Evolutionary conservation across 2,113 vertebrate species (phyloP).

Genomic region (Gallinago media): DNA sequence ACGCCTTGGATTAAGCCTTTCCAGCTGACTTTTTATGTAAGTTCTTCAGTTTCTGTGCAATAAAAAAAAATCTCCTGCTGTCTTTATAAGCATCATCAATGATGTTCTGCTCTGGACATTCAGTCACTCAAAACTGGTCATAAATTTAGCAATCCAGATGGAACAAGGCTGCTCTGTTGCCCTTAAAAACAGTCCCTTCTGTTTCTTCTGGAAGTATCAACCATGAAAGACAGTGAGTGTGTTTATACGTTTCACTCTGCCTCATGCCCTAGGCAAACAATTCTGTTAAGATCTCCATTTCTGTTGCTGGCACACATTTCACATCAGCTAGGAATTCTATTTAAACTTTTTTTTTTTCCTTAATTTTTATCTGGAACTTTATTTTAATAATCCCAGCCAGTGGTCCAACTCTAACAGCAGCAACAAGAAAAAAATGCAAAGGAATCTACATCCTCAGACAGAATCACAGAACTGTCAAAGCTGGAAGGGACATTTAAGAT

Average conservation of each 20-base stretch:
- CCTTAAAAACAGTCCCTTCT: neutral
- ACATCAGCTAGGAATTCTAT: neutral
- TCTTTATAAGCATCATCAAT: neutral
- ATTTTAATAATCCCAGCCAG: neutral
- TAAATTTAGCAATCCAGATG: neutral
- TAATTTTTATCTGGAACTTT: neutral
- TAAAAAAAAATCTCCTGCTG: conserved; percentile 17
- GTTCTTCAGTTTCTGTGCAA: neutral
- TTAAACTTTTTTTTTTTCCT: neutral
- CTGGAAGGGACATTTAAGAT: too few relatives aligned
- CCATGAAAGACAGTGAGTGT: neutral
- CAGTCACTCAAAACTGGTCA: neutral
- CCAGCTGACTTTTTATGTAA: conserved; percentile 8
- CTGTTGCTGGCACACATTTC: neutral
- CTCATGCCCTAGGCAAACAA: neutral
- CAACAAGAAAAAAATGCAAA: neutral
- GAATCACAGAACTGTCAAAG: too few relatives aligned
- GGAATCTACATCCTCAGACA: neutral
- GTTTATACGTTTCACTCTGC: neutral
- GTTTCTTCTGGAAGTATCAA: neutral
- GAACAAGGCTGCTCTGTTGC: neutral
- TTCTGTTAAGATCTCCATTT: neutral
- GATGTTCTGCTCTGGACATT: neutral
- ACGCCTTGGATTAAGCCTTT: conserved; percentile 19
- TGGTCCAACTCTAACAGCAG: neutral